A percentile compares a stretch with the other conserved stretches of the same genome.
Conservation (phyloP, 2,797 vertebrate genomes). For the Macrochelys suwanniensis region DNA sequence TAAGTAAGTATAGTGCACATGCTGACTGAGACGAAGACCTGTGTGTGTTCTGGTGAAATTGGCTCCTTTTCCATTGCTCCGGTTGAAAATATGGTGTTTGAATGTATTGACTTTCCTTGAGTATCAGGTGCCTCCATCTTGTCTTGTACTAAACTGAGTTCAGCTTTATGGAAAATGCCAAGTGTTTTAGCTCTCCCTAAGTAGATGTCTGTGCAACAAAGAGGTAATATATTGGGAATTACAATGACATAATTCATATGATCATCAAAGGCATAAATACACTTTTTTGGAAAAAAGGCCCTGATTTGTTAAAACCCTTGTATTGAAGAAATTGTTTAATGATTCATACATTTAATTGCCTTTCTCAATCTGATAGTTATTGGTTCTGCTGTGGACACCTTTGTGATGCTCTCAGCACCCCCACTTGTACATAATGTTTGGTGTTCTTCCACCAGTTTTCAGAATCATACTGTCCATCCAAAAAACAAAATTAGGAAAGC, state of each 20-base stretch:
- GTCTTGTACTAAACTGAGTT: neutral
- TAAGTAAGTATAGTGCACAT: neutral
- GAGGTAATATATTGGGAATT: neutral
- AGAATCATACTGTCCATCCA: conserved; percentile 39
- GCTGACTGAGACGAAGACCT: neutral
- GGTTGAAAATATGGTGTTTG: rapidly evolving
- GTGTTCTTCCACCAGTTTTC: conserved; percentile 29
- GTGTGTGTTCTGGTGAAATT: neutral
- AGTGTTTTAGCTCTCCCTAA: neutral
- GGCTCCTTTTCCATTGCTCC: neutral
- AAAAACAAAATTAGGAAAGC: conserved; percentile 38
- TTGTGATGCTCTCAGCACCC: neutral
- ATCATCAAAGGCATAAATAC: neutral
- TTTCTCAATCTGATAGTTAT: conserved; percentile 16
- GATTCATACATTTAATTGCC: conserved; percentile 31
- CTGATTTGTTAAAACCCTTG: conserved; percentile 44
- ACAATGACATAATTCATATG: neutral
- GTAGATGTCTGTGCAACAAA: neutral
- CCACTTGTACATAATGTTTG: conserved; percentile 8
- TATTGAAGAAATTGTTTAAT: conserved; percentile 29
- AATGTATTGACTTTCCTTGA: neutral
- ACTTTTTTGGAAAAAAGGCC: neutral
- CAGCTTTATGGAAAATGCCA: neutral
- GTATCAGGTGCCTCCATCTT: neutral
- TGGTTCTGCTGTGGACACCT: conserved; percentile 29